Evolutionary conservation across 2,113 vertebrate genomes (phyloP).

Genomic region (Gobius niger): DNA sequence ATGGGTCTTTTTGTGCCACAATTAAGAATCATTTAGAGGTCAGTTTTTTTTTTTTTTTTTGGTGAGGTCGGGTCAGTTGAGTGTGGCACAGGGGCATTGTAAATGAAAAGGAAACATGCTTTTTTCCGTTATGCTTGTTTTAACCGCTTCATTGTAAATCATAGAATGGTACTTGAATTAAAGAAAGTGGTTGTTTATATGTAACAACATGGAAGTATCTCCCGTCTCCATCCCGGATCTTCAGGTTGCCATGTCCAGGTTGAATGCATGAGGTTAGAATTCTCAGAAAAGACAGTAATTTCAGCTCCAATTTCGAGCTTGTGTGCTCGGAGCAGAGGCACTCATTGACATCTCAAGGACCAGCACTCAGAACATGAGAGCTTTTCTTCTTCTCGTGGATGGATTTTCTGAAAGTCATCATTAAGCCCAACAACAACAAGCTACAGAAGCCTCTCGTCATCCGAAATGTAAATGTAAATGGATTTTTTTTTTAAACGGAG

Average conservation of each 20-base stretch:
- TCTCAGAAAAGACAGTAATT: conserved; percentile 48
- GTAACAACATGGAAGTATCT: neutral
- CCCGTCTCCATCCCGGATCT: conserved; percentile 5
- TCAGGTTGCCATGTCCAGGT: conserved; percentile 43
- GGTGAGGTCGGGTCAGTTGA: too few relatives aligned
- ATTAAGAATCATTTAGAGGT: neutral
- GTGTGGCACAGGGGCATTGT: too few relatives aligned
- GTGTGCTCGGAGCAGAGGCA: conserved; percentile 10
- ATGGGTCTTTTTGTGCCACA: neutral
- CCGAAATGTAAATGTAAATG: too few relatives aligned
- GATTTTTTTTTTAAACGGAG: too few relatives aligned
- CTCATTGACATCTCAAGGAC: conserved; percentile 8
- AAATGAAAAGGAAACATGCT: too few relatives aligned
- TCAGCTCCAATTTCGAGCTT: conserved; percentile 14
- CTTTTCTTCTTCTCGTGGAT: neutral
- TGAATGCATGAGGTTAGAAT: conserved; percentile 34
- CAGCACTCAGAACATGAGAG: neutral
- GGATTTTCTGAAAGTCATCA: neutral
- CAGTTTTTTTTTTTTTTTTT: too few relatives aligned
- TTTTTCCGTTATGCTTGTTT: too few relatives aligned
- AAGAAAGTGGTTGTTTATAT: neutral
- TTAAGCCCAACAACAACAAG: neutral
- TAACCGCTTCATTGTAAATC: too few relatives aligned
- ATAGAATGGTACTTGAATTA: neutral
- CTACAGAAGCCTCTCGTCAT: neutral